These are phyloP conservation scores for Luscinia luscinia DNA, from an alignment of 2,797 vertebrate species.

Conservation along the genomic window DNA sequence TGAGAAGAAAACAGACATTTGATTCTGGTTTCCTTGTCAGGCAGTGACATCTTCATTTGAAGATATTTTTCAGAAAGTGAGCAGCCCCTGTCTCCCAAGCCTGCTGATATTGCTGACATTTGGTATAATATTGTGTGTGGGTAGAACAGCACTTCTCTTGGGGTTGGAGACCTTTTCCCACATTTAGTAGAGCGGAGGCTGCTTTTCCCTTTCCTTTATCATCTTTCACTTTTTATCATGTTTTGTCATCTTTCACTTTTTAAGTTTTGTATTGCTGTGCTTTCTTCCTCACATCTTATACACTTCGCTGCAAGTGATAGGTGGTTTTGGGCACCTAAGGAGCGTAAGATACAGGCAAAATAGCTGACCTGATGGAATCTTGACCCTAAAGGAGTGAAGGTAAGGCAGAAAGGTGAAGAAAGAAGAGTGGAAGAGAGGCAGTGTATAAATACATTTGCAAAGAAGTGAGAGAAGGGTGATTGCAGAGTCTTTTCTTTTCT, in stretches of 20 bases:
- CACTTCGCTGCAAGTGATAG: accelerated
- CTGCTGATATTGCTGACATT: background rate
- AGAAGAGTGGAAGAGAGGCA: background rate
- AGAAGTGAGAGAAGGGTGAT: background rate
- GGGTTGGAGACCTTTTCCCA: background rate
- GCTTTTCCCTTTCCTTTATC: background rate
- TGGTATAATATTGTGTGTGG: background rate
- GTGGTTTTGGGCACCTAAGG: background rate
- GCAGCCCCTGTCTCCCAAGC: background rate
- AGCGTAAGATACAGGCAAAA: background rate
- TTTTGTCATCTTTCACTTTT: background rate
- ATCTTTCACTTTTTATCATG: background rate
- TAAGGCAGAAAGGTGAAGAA: background rate
- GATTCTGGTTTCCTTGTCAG: background rate
- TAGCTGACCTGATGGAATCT: background rate
- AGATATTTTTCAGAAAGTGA: background rate
- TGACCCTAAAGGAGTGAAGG: background rate
- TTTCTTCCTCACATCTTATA: background rate
- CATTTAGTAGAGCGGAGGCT: background rate
- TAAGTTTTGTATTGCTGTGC: background rate
- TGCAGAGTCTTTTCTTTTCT: background rate
- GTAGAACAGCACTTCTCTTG: background rate
- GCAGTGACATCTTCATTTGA: background rate
- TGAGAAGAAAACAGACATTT: background rate
- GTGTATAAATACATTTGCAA: background rate